Conservation (phyloP, 37 sponge, comb jelly and placozoan genomes). For the Mnemiopsis leidyi region DNA sequence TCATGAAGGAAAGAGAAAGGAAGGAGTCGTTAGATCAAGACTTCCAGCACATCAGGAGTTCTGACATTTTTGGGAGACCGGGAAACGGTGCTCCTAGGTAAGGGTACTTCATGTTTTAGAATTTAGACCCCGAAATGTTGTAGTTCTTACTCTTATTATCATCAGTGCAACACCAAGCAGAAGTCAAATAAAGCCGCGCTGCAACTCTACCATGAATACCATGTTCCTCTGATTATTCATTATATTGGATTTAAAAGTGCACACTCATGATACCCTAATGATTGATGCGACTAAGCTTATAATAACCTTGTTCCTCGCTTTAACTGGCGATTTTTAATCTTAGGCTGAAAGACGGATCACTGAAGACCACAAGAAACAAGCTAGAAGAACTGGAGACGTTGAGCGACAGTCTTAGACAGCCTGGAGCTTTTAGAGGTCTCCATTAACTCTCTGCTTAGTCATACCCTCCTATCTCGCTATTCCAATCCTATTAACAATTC, state of each 20-base stretch:
- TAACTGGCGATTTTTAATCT: neutral
- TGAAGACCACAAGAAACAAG: neutral
- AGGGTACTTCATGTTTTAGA: too few relatives aligned
- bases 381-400: neutral
- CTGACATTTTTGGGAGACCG: slow-evolving; percentile 17
- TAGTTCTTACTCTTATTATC: too few relatives aligned
- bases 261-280: too few relatives aligned
- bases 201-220: too few relatives aligned
- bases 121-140: too few relatives aligned
- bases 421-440: neutral
- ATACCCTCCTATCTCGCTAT: too few relatives aligned
- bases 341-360: neutral
- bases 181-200: too few relatives aligned
- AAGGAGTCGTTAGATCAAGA: neutral
- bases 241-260: too few relatives aligned
- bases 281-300: too few relatives aligned
- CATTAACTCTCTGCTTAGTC: neutral
- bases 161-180: too few relatives aligned
- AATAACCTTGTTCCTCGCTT: neutral
- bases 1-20: neutral
- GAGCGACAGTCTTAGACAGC: neutral
- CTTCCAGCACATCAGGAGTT: neutral
- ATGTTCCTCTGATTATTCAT: too few relatives aligned
- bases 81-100: slow-evolving; percentile 64
- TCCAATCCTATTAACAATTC: too few relatives aligned